Evolutionary conservation across 2,797 vertebrate species (phyloP).

Genomic region (Pempheris klunzingeri): DNA sequence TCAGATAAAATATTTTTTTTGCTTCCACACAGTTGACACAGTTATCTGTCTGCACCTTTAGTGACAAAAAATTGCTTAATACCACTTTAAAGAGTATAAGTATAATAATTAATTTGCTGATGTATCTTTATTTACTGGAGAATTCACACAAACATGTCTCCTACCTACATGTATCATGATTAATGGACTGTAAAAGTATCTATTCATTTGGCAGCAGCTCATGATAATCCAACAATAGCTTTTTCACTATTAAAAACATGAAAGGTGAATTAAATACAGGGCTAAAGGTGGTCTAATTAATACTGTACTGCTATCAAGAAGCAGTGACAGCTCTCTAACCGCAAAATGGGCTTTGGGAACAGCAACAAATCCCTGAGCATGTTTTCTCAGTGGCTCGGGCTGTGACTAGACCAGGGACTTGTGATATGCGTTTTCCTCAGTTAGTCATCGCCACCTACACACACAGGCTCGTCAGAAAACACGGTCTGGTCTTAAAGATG

Average conservation of each 20-base stretch:
- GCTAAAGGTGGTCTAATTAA: constrained; percentile 53
- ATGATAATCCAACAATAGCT: constrained; percentile 14
- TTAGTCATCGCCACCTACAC: constrained; percentile 52
- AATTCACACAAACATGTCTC: constrained; percentile 16
- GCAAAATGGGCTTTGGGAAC: constrained; percentile 43
- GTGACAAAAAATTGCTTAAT: neutral
- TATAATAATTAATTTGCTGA: neutral
- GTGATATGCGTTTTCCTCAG: constrained; percentile 34
- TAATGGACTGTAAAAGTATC: constrained; percentile 17
- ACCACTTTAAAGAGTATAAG: neutral
- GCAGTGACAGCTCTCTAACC: constrained; percentile 45
- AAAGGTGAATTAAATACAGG: constrained; percentile 50
- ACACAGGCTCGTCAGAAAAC: constrained; percentile 11
- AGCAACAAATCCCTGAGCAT: constrained; percentile 45
- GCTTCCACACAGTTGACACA: neutral
- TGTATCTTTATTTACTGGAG: constrained; percentile 27
- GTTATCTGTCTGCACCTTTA: neutral
- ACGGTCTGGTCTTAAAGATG: constrained; percentile 7
- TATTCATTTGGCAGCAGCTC: constrained; percentile 29
- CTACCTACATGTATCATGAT: constrained; percentile 18
- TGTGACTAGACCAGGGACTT: constrained; percentile 25
- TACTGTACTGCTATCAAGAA: constrained; percentile 23
- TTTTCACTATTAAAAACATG: constrained; percentile 31
- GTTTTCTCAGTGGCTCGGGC: constrained; percentile 17
- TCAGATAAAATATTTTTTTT: neutral